phyloP scores from a whole-genome alignment of 2,888 invertebrate species.

The Drosophila meridiana region DNA sequence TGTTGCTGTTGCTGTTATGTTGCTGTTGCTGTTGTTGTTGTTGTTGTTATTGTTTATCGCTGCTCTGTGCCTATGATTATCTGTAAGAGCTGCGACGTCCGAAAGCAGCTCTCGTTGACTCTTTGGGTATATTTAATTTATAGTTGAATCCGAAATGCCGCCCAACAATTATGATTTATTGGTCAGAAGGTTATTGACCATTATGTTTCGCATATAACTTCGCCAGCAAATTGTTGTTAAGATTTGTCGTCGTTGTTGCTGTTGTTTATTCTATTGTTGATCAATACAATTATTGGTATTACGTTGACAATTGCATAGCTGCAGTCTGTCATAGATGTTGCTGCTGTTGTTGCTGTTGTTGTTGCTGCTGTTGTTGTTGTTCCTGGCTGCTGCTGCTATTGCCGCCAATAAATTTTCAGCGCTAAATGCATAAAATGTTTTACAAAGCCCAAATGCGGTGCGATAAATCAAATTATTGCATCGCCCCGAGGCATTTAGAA shows the following conservation, averaged over 20 bases:
- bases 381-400: slow-evolving; percentile 22
- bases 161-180: slow-evolving; percentile 73
- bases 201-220: slow-evolving; percentile 61
- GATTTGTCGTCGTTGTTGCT: slow-evolving; percentile 16
- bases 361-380: slow-evolving; percentile 24
- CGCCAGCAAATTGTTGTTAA: slow-evolving; percentile 35
- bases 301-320: slow-evolving; percentile 53
- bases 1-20: slow-evolving; percentile 19
- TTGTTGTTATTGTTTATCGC: slow-evolving; percentile 43
- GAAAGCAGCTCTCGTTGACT: slow-evolving; percentile 31
- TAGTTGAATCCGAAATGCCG: slow-evolving; percentile 66
- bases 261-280: slow-evolving; percentile 47
- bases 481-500: slow-evolving; percentile 38
- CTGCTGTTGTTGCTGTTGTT: slow-evolving; percentile 14
- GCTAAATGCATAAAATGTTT: slow-evolving; percentile 67
- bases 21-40: slow-evolving; percentile 6
- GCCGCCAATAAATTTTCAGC: slow-evolving; percentile 61
- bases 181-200: slow-evolving; percentile 78
- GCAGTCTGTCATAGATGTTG: slow-evolving; percentile 43
- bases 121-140: slow-evolving; percentile 71
- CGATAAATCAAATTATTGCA: slow-evolving; percentile 62
- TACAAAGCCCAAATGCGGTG: slow-evolving; percentile 45
- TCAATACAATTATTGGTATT: slow-evolving; percentile 65
- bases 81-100: slow-evolving; percentile 26
- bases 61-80: slow-evolving; percentile 43